These are phyloP conservation scores for Eudemis profundana DNA, from an alignment of 2,888 invertebrate species.

Conservation along the genomic window DNA sequence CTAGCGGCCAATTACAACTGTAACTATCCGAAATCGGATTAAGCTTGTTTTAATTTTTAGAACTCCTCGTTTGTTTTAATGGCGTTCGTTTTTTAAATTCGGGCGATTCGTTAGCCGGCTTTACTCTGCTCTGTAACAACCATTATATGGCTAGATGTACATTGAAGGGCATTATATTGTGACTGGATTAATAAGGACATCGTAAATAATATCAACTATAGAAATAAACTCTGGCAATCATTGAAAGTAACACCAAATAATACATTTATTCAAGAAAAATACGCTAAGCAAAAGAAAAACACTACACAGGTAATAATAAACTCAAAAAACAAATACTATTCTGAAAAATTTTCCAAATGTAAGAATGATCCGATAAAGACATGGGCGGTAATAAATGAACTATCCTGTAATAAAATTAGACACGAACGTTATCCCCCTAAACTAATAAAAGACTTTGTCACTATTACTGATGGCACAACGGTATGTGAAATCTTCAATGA, in stretches of 20 bases:
- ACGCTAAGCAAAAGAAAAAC: neutral
- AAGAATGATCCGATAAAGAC: slow-evolving; percentile 19
- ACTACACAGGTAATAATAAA: neutral
- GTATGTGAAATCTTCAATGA: slow-evolving; percentile 45
- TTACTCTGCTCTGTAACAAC: slow-evolving; percentile 16
- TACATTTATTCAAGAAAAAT: slow-evolving; percentile 2
- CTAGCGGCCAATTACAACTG: slow-evolving; percentile 8
- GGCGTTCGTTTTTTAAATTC: slow-evolving; percentile 16
- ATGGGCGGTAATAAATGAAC: slow-evolving; percentile 34
- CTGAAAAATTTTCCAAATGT: neutral
- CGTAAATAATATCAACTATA: slow-evolving; percentile 37
- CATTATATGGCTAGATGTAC: slow-evolving; percentile 12
- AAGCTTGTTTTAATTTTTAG: slow-evolving; percentile 8
- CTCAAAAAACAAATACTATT: slow-evolving; percentile 28
- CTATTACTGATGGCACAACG: slow-evolving; percentile 33
- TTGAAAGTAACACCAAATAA: slow-evolving; percentile 21
- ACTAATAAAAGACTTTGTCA: slow-evolving; percentile 12
- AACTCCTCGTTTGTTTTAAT: slow-evolving; percentile 18
- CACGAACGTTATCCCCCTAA: slow-evolving; percentile 33
- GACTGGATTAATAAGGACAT: slow-evolving; percentile 48
- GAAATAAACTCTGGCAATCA: slow-evolving; percentile 43
- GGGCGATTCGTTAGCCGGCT: slow-evolving; percentile 39
- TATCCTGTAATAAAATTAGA: slow-evolving; percentile 22
- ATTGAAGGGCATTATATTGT: slow-evolving; percentile 30
- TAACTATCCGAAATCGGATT: slow-evolving; percentile 32